Evolutionary conservation across 2,888 invertebrate genomes (phyloP).

Genomic region (Agonopterix arenella): DNA sequence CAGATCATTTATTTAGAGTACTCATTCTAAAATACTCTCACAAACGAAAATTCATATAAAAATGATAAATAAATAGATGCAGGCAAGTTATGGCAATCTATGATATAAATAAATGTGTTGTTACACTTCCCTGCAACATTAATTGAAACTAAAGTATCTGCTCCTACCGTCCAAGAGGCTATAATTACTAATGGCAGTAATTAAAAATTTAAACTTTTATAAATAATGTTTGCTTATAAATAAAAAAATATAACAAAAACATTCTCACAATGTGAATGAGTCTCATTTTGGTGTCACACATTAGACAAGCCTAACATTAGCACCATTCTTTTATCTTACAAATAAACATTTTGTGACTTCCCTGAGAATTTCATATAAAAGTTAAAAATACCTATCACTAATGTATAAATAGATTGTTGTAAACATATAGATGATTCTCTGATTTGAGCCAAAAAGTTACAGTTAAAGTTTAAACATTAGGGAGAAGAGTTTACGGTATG

Average conservation of each 20-base stretch:
- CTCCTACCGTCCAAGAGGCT: constrained; percentile 51
- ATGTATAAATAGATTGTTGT: constrained; percentile 69
- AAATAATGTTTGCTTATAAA: constrained; percentile 72
- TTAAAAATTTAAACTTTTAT: constrained; percentile 63
- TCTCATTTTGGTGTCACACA: constrained; percentile 75
- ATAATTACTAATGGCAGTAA: constrained; percentile 72
- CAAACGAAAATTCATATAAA: constrained; percentile 54
- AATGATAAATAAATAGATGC: constrained; percentile 69
- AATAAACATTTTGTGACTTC: constrained; percentile 73
- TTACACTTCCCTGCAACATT: constrained; percentile 69
- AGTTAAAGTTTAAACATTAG: constrained; percentile 32
- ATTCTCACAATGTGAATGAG: constrained; percentile 69
- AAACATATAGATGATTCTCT: constrained; percentile 63
- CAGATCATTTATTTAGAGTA: constrained; percentile 75
- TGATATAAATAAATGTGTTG: constrained; percentile 63
- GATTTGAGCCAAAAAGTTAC: constrained; percentile 69
- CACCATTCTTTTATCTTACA: constrained; percentile 70
- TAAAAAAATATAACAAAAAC: constrained; percentile 72
- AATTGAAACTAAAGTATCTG: constrained; percentile 38
- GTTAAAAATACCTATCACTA: constrained; percentile 75
- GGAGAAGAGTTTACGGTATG: constrained; percentile 54
- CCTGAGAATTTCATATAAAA: constrained; percentile 73
- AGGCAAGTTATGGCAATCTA: constrained; percentile 75
- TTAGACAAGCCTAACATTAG: constrained; percentile 74
- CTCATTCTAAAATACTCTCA: constrained; percentile 65